Evolutionary conservation across 1,140 invertebrate species (phyloP).

Genomic region (Aphaenogaster floridana): DNA sequence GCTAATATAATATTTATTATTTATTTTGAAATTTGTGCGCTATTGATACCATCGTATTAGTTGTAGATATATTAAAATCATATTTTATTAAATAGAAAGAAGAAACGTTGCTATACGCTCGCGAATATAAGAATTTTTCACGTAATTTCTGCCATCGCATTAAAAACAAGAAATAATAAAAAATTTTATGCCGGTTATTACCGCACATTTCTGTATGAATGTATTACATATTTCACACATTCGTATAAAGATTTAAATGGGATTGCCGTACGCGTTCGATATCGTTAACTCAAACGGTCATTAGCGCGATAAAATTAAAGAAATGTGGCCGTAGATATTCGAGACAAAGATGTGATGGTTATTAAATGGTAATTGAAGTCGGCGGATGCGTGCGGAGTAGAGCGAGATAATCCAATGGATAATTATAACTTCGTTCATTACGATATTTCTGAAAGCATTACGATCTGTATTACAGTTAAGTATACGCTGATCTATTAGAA

Average conservation of each 20-base stretch:
- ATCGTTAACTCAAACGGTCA: slow-evolving; percentile 63
- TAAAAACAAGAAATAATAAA: background rate
- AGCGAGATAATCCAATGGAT: slow-evolving; percentile 48
- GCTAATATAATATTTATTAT: slow-evolving; percentile 1
- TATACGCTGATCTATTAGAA: slow-evolving; percentile 19
- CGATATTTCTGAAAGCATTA: slow-evolving; percentile 43
- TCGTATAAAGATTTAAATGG: slow-evolving; percentile 27
- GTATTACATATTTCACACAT: slow-evolving; percentile 27
- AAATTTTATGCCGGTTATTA: background rate
- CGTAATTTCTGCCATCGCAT: background rate
- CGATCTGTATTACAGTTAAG: slow-evolving; percentile 48
- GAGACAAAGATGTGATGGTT: slow-evolving; percentile 46
- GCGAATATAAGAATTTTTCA: background rate
- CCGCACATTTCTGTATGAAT: background rate
- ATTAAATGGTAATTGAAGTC: slow-evolving; percentile 72
- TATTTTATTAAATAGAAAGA: background rate
- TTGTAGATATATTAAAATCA: slow-evolving; percentile 9
- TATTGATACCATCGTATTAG: background rate
- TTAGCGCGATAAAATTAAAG: slow-evolving; percentile 65
- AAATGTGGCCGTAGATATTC: slow-evolving; percentile 31
- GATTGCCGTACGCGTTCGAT: slow-evolving; percentile 17
- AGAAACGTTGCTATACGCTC: background rate
- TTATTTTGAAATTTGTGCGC: background rate
- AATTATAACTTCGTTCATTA: slow-evolving; percentile 61
- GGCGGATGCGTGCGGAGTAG: slow-evolving; percentile 17